Base-by-base conservation (phyloP, 2,113 vertebrate species). In the Anoplopoma fimbria region DNA sequence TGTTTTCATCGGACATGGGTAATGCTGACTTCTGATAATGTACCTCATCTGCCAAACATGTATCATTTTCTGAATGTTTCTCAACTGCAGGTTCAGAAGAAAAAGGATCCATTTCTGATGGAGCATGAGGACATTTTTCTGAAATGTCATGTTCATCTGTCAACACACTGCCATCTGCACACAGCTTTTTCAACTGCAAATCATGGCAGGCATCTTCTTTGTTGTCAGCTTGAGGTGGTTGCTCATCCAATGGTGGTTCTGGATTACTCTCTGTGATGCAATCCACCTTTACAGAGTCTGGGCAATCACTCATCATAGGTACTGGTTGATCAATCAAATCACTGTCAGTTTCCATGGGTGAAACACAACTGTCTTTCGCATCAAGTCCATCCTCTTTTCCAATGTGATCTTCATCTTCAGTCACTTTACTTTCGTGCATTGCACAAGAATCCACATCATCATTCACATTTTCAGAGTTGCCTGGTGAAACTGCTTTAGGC, bases 81-180 rank as follows among this genome's bases (percentile, higher is more conserved):
- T 72, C 53, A 53, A n/a, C 27, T 45, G 13, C 15, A 65, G 63
- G 31, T 27, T 78, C 58, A n/a, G 57, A 33, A 69, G 12, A 4
- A 58, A 38, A 14, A 42, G 10, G n/a, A 31, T 73, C 29, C n/a
- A 70, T 69, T 47, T 75, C 36, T 69, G 47, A 60, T 49, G 2
- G 33, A 38, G 36, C 33, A 19, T 17, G 33, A 33, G 21, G 27
- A 38, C 23, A 34, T 34, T 84, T 71, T 75, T 74, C 83, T 69
- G 63, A 81, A 79, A 86, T 19, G 4, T 58, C 31, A 85, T 14
- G 23, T 55, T 79, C 64, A 57, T 80, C 64, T 40, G 31, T 36
- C 45, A 81, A 27, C 5, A 10, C 9, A 63, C 19, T 65, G 0
- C 12, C 47, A 77, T 76, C 69, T 75, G 25, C 62, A 69, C 13